These are phyloP conservation scores for Erpetoichthys calabaricus DNA, from an alignment of 2,797 vertebrate genomes.

Conservation along the genomic window DNA sequence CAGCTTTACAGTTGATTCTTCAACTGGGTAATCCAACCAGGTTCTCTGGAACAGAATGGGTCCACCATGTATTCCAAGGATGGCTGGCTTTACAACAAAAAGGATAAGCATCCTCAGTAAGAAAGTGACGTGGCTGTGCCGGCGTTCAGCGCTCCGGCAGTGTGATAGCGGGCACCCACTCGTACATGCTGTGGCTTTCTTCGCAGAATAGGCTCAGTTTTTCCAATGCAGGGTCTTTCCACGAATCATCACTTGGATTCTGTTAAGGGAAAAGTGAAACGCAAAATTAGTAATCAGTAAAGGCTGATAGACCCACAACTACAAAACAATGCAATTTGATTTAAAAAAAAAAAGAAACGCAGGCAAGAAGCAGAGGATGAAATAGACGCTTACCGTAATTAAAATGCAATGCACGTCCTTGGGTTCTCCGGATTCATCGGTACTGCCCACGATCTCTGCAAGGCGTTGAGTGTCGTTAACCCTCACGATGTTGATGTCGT, in stretches of 20 bases:
- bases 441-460: constrained; percentile 60
- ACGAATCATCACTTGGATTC: constrained; percentile 75
- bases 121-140: constrained; percentile 9
- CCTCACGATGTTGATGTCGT: constrained; percentile 88
- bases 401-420: constrained; percentile 91
- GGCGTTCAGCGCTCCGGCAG: constrained; percentile 71
- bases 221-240: constrained; percentile 80
- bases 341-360: constrained; percentile 12
- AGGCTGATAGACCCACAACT: not conserved
- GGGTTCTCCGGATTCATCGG: constrained; percentile 62
- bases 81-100: constrained; percentile 57
- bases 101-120: constrained; percentile 37
- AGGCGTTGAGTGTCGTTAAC: constrained; percentile 75
- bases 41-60: constrained; percentile 55
- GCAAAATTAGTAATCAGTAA: constrained; percentile 19
- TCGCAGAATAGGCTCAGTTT: constrained; percentile 79
- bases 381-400: constrained; percentile 67
- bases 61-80: constrained; percentile 37
- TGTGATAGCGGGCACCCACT: constrained; percentile 85
- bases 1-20: constrained; percentile 49
- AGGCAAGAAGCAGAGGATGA: not conserved
- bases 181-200: constrained; percentile 74
- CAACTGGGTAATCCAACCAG: constrained; percentile 66
- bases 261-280: constrained; percentile 25
- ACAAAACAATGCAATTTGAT: constrained; percentile 21